Evolutionary conservation across 2,797 vertebrate species (phyloP), one percentile per base, ranked within the genome.

Genomic region (Glyptemys insculpta): DNA sequence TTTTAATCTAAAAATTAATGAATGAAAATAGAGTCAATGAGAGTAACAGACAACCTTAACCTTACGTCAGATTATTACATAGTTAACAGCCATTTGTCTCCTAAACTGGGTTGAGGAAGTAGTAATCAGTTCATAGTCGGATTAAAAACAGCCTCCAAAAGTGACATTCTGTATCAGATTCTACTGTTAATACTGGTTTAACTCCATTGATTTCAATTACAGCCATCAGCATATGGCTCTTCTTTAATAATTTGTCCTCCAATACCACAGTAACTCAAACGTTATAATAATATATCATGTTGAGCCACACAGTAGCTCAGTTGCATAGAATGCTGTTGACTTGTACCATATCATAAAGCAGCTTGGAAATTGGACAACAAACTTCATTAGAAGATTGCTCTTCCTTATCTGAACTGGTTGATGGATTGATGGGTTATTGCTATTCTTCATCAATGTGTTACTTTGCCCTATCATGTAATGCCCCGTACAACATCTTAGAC

Each of bases 131-230:
- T 78, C 57, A 2, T 0, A 2, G 2, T 78, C 16, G 4, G 7
- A 23, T 85, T 54, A 19, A 79, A 37, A 83, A 23, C 21, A 4
- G 47, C 5, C n/a, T 12, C 27, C 29, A 44, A 56, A 82, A 59
- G 37, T 47, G 83, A 44, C 6, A 83, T 47, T 3, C 0, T 0
- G 3, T 52, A 72, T 0, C 68, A 72, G 68, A 41, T 41, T 72
- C 0, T 49, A 4, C 0, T 14, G 56, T 25, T 12, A 2, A 4
- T 0, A 7, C 15, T 29, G 49, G 41, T 62, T 0, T 0, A 79
- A 37, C 4, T 72, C 52, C 68, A 0, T 5, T 37, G 68, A 0
- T 4, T 2, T 29, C 27, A 23, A 5, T 4, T 53, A 31, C 79
- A 56, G 12, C 1, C 52, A 59, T 1, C 79, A 89, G 68, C 3